A percentile compares a stretch with the other conserved stretches of the same genome.
These are phyloP conservation scores for Streblospio benedicti DNA, from an alignment of 1,140 invertebrate species.

Conservation along the genomic window DNA sequence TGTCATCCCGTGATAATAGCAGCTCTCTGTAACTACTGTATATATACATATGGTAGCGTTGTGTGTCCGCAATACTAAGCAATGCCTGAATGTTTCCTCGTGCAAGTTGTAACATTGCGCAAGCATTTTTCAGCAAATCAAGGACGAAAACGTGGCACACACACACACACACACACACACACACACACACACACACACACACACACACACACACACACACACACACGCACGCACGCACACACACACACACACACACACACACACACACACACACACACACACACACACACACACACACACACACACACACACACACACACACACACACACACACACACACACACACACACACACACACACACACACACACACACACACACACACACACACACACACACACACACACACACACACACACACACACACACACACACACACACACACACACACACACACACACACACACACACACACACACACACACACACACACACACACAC, in stretches of 20 bases:
- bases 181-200: constrained; percentile 4
- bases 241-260: constrained; percentile 2
- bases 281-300: constrained; percentile 10
- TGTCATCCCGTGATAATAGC: no score
- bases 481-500: constrained; percentile 14
- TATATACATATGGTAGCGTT: no score
- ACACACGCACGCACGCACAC: not conserved
- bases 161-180: constrained; percentile 2
- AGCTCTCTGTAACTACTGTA: no score
- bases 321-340: constrained; percentile 8
- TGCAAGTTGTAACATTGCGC: no score
- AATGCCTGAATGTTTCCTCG: no score
- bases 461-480: constrained; percentile 13
- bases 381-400: constrained; percentile 5
- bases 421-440: constrained; percentile 12
- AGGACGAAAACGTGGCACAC: no score
- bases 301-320: constrained; percentile 7
- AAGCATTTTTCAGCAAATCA: no score
- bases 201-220: not conserved
- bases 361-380: constrained; percentile 12
- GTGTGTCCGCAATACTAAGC: no score
- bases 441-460: constrained; percentile 12
- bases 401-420: constrained; percentile 8
- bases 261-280: constrained; percentile 9
- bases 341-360: constrained; percentile 12